Evolutionary conservation across 2,113 vertebrate genomes (phyloP).

Genomic region (Poecilia latipinna): DNA sequence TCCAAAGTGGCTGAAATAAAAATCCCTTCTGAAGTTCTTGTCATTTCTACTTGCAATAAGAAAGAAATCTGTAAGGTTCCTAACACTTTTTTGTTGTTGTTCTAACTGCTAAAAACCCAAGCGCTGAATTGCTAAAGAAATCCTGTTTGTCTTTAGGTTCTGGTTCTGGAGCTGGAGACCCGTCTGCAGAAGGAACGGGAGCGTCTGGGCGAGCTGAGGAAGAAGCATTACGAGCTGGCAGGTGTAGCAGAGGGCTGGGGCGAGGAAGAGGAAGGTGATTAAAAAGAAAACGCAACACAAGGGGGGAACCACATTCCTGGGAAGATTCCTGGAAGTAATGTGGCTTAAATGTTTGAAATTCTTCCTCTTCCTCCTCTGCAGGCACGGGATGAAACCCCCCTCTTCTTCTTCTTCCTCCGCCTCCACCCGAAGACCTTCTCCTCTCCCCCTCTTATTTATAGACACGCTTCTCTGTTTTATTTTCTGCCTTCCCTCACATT

Average conservation of each 20-base stretch:
- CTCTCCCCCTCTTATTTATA: slow-evolving; percentile 65
- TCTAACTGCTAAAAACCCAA: too few species aligned
- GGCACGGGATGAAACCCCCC: slow-evolving; percentile 73
- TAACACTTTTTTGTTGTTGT: not conserved
- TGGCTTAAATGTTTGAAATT: not conserved
- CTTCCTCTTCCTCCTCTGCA: slow-evolving; percentile 31
- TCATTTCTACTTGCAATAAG: not conserved
- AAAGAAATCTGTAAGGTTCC: not conserved
- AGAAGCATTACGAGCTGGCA: slow-evolving; percentile 95
- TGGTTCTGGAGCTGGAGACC: slow-evolving; percentile 93
- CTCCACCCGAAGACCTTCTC: slow-evolving; percentile 41
- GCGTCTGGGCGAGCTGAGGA: slow-evolving; percentile 92
- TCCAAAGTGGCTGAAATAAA: too few species aligned
- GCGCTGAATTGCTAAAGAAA: not conserved
- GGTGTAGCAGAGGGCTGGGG: slow-evolving; percentile 95
- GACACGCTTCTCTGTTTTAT: slow-evolving; percentile 36
- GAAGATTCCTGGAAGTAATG: too few species aligned
- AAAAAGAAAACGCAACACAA: not conserved
- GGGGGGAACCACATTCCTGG: not conserved
- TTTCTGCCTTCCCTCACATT: slow-evolving; percentile 19
- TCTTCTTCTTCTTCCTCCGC: slow-evolving; percentile 28
- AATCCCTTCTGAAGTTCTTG: too few species aligned
- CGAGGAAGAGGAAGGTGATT: slow-evolving; percentile 75
- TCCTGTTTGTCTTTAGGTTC: slow-evolving; percentile 80
- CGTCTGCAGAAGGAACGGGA: slow-evolving; percentile 94